A percentile compares a stretch with the other conserved stretches of the same genome.
Conservation (phyloP, 2,113 vertebrate genomes). For the Phrynosoma platyrhinos region DNA sequence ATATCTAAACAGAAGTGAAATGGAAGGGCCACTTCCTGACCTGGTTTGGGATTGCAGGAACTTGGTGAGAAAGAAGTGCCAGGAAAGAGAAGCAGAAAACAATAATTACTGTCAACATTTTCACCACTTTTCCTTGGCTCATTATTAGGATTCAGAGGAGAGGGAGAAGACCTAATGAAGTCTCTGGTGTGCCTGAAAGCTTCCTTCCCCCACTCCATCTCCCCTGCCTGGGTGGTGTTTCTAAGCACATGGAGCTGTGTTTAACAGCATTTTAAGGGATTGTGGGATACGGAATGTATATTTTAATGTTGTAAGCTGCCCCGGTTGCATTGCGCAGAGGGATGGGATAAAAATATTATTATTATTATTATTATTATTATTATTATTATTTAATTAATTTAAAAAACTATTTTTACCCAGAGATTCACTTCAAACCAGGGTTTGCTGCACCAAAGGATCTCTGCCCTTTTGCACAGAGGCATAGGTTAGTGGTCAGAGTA, state of each 20-base stretch:
- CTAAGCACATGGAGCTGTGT: not conserved
- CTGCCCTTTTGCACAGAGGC: too few species aligned
- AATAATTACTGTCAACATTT: not conserved
- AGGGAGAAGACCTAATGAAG: not conserved
- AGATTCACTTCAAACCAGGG: not conserved
- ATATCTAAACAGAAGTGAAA: slow-evolving; percentile 12
- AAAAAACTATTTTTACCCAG: not conserved
- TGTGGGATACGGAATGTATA: too few species aligned
- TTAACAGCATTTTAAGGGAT: not conserved
- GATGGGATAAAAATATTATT: not conserved
- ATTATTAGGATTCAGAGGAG: not conserved
- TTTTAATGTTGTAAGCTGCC: too few species aligned
- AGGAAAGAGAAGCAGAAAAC: accelerated
- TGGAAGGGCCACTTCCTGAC: slow-evolving; percentile 33
- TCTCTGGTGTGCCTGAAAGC: not conserved
- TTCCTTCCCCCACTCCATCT: too few species aligned
- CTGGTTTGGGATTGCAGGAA: slow-evolving; percentile 5
- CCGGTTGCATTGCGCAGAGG: too few species aligned
- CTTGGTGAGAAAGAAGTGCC: not conserved
- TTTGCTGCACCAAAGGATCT: not conserved
- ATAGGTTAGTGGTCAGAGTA: too few species aligned
- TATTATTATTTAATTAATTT: too few species aligned
- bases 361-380: too few species aligned
- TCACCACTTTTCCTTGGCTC: not conserved
- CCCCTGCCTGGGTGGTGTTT: not conserved